phyloP scores from a whole-genome alignment of 2,113 vertebrate genomes.

The Artemisiospiza belli region DNA sequence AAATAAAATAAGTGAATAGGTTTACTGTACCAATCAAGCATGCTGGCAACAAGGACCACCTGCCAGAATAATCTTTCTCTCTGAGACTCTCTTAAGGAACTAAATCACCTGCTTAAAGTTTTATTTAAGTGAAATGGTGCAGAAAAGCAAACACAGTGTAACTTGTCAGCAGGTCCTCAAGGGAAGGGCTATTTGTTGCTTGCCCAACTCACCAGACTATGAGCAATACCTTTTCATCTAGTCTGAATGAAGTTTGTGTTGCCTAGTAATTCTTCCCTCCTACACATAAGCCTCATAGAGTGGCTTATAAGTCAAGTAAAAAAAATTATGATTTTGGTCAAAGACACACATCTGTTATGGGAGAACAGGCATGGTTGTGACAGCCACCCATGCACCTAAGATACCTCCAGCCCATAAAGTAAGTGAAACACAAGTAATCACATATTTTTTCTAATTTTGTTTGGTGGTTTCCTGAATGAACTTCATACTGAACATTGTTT shows the following conservation, averaged over 20 bases:
- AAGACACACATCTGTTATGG: not conserved
- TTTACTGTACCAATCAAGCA: slow-evolving; percentile 57
- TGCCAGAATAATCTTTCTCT: slow-evolving; percentile 56
- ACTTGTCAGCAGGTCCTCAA: slow-evolving; percentile 33
- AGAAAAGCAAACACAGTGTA: slow-evolving; percentile 57
- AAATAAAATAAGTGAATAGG: slow-evolving; percentile 14
- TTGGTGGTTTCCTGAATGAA: not conserved
- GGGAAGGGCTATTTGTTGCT: slow-evolving; percentile 19
- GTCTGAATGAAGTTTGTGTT: not conserved
- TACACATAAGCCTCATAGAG: not conserved
- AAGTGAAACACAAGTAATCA: not conserved
- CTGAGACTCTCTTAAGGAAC: slow-evolving; percentile 58
- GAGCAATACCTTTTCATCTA: not conserved
- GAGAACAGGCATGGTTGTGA: not conserved
- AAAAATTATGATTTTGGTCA: not conserved
- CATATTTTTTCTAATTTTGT: not conserved
- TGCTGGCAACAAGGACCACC: slow-evolving; percentile 61
- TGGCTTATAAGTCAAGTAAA: not conserved
- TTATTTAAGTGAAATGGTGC: slow-evolving; percentile 69
- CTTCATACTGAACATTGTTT: not conserved
- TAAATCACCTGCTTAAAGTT: slow-evolving; percentile 68
- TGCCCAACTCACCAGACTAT: not conserved
- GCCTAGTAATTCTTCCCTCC: not conserved
- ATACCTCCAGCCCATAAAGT: not conserved
- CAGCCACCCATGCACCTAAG: not conserved